Evolutionary conservation across 2,888 invertebrate genomes (phyloP).

Genomic region (Drosophila anceps): DNA sequence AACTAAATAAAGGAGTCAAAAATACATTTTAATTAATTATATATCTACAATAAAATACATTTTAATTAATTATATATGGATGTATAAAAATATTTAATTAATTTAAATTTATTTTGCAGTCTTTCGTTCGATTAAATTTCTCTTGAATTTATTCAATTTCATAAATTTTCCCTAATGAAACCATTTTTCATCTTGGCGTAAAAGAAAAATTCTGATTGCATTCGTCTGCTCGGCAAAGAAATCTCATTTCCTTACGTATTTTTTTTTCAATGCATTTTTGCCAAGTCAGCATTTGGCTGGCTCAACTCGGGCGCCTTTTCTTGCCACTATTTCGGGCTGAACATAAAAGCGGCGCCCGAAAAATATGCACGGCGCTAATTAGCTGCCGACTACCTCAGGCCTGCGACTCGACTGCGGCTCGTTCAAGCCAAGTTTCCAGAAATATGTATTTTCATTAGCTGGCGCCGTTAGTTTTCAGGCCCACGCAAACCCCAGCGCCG

Average conservation of each 20-base stretch:
- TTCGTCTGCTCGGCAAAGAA: slow-evolving; percentile 5
- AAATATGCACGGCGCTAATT: slow-evolving; percentile 36
- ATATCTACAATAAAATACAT: no score
- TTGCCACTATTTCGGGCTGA: neutral
- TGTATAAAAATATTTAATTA: no score
- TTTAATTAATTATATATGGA: no score
- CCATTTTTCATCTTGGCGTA: no score
- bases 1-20: no score
- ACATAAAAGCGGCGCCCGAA: neutral
- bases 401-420: slow-evolving; percentile 1
- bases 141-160: neutral
- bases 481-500: neutral
- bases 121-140: neutral
- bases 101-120: no score
- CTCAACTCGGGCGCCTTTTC: neutral
- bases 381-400: slow-evolving; percentile 25
- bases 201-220: neutral
- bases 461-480: slow-evolving; percentile 11
- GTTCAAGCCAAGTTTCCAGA: slow-evolving; percentile 29
- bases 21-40: neutral
- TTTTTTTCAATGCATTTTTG: neutral
- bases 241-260: slow-evolving; percentile 8
- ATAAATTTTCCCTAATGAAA: neutral
- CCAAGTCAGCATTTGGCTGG: neutral
- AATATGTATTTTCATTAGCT: slow-evolving; percentile 71